A percentile compares a stretch with the other conserved stretches of the same genome.
Evolutionary conservation across 2,888 invertebrate genomes (phyloP).

Genomic region (Ichneumoninae sp.): DNA sequence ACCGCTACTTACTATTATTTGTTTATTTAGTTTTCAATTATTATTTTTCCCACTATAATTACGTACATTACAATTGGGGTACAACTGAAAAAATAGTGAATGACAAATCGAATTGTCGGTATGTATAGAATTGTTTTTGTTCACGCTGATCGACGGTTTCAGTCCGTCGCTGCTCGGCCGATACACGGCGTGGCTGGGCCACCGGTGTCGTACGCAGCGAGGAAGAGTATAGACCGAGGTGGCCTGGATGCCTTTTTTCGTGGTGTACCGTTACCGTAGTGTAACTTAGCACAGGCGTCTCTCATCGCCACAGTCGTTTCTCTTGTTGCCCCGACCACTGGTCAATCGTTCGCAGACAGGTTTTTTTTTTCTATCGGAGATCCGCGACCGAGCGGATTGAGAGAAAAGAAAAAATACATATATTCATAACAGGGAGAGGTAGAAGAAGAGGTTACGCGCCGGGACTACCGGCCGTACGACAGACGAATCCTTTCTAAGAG

Average conservation of each 20-base stretch:
- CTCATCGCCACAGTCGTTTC: slow-evolving; percentile 55
- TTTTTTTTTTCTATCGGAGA: slow-evolving; percentile 22
- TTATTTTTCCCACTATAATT: not conserved
- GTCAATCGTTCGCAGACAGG: slow-evolving; percentile 40
- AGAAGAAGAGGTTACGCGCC: slow-evolving; percentile 22
- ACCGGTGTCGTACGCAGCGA: slow-evolving; percentile 47
- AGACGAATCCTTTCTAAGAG: slow-evolving; percentile 53
- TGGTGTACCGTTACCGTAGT: slow-evolving; percentile 78
- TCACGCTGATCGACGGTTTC: slow-evolving; percentile 46
- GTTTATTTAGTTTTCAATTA: too few species aligned
- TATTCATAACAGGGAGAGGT: slow-evolving; percentile 33
- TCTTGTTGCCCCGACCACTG: slow-evolving; percentile 60
- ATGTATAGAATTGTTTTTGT: not conserved
- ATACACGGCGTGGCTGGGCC: slow-evolving; percentile 54
- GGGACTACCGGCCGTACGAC: slow-evolving; percentile 41
- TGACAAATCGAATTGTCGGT: not conserved
- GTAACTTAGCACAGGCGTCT: slow-evolving; percentile 73
- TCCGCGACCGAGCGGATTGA: slow-evolving; percentile 11
- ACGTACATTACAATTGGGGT: not conserved
- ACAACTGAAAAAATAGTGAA: not conserved
- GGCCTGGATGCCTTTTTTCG: slow-evolving; percentile 81
- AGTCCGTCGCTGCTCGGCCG: slow-evolving; percentile 44
- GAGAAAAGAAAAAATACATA: slow-evolving; percentile 10
- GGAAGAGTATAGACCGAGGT: slow-evolving; percentile 61
- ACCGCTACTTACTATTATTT: too few species aligned